These are phyloP conservation scores for Fulmarus glacialis DNA, from an alignment of 2,113 vertebrate species.

Conservation along the genomic window DNA sequence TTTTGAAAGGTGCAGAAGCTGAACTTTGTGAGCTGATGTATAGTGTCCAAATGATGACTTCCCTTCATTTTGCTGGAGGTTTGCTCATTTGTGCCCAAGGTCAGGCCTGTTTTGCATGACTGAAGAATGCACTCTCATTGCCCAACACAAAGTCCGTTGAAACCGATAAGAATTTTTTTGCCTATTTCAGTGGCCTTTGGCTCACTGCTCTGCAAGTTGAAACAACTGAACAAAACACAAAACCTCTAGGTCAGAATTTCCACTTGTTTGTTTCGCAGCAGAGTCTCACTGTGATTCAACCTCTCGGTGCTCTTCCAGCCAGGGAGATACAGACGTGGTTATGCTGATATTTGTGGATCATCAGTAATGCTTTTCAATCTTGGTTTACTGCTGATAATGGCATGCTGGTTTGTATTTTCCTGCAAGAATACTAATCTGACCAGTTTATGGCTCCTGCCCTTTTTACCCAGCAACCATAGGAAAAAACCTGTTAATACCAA, in stretches of 20 bases:
- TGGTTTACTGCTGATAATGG: neutral
- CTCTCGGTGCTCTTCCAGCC: neutral
- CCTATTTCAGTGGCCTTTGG: neutral
- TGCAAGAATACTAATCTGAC: neutral
- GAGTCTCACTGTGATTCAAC: neutral
- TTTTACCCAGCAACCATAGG: neutral
- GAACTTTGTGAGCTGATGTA: neutral
- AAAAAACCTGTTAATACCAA: neutral
- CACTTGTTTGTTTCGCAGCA: neutral
- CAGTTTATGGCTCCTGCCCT: neutral
- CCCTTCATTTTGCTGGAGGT: neutral
- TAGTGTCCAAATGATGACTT: neutral
- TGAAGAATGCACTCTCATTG: neutral
- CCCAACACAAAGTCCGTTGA: neutral
- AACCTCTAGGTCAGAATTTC: neutral
- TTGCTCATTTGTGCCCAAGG: neutral
- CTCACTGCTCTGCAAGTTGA: neutral
- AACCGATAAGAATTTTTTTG: neutral
- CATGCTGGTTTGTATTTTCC: neutral
- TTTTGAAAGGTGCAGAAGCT: neutral
- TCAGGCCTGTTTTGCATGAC: neutral
- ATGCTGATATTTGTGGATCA: neutral
- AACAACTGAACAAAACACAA: neutral
- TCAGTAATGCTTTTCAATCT: neutral
- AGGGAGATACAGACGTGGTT: neutral